Evolutionary conservation across 2,113 vertebrate genomes (phyloP).

Genomic region (Pardalotus punctatus): DNA sequence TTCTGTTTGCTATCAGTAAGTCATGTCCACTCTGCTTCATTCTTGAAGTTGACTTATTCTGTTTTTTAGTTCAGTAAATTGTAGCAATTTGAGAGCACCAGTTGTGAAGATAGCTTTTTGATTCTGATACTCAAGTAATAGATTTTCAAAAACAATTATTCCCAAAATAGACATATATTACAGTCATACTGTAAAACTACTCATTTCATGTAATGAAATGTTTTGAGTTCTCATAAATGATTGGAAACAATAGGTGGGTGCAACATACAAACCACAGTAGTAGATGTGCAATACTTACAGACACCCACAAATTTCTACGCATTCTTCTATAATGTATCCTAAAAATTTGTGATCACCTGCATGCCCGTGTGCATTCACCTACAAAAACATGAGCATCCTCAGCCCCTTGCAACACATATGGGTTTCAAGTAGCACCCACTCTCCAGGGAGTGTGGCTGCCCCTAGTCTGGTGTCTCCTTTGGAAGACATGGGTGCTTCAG

Average conservation of each 20-base stretch:
- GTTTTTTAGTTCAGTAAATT: not conserved
- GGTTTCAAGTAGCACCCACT: not conserved
- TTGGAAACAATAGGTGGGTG: not conserved
- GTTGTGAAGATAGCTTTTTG: not conserved
- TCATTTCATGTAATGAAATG: not conserved
- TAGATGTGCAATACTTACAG: not conserved
- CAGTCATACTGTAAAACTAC: not conserved
- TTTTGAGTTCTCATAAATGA: not conserved
- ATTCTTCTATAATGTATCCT: not conserved
- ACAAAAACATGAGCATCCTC: not conserved
- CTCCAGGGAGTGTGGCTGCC: not conserved
- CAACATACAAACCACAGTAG: not conserved
- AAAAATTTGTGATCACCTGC: not conserved
- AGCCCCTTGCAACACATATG: not conserved
- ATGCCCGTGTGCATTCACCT: not conserved
- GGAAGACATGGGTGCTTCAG: rapidly evolving
- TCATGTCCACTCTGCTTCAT: not conserved
- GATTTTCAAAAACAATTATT: not conserved
- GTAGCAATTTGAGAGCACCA: not conserved
- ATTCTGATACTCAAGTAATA: not conserved
- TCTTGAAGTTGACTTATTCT: not conserved
- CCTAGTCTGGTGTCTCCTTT: rapidly evolving
- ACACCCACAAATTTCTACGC: not conserved
- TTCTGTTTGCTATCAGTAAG: not conserved
- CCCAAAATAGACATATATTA: not conserved